Evolutionary conservation across 1,140 invertebrate genomes (phyloP).

Genomic region (Drosophila aff.): DNA sequence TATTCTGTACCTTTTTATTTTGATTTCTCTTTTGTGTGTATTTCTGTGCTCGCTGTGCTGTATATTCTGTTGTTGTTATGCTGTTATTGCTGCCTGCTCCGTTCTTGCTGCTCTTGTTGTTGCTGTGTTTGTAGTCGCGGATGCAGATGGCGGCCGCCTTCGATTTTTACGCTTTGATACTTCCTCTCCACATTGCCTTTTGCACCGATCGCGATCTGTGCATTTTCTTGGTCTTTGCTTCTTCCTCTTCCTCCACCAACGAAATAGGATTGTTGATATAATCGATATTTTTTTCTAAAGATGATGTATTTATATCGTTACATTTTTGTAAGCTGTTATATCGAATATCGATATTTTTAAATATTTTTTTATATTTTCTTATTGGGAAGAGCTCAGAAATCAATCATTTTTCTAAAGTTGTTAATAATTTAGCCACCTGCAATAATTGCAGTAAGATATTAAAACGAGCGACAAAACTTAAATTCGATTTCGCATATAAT

Average conservation of each 20-base stretch:
- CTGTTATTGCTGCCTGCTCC: conserved; percentile 48
- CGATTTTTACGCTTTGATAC: conserved; percentile 75
- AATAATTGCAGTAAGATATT: no score
- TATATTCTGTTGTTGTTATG: conserved; percentile 26
- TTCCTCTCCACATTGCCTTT: conserved; percentile 68
- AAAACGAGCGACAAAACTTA: no score
- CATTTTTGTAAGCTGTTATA: no score
- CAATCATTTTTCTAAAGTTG: no score
- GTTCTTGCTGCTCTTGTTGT: conserved; percentile 34
- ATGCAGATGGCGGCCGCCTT: conserved; percentile 53
- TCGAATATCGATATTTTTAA: no score
- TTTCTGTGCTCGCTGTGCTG: conserved; percentile 32
- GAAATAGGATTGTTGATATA: no score
- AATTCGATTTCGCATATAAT: no score
- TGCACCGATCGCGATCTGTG: conserved; percentile 65
- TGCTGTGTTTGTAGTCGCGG: conserved; percentile 35
- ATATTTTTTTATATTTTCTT: no score
- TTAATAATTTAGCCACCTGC: no score
- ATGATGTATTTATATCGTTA: no score
- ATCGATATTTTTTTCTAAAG: no score
- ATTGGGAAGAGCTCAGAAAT: no score
- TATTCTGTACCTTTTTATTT: conserved; percentile 40
- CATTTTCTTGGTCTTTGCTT: conserved; percentile 54
- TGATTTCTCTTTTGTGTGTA: conserved; percentile 30
- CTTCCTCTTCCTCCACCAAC: conserved; percentile 20